Evolutionary conservation across 2,888 invertebrate species (phyloP).

Genomic region (Drosophila kambysellisi): DNA sequence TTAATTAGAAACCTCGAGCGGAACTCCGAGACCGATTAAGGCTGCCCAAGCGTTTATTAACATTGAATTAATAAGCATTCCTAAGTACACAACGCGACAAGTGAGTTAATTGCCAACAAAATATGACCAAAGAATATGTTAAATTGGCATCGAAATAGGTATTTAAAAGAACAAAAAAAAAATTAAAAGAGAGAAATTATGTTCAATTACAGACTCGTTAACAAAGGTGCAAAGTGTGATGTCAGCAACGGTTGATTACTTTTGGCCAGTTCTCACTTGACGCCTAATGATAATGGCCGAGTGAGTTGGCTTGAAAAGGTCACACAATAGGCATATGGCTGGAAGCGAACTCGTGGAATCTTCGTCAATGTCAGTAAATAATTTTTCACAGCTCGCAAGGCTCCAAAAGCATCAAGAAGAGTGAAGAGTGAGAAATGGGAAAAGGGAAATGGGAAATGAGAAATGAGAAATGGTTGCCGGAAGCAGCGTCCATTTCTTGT

Average conservation of each 20-base stretch:
- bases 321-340: slow-evolving; percentile 31
- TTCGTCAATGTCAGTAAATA: slow-evolving; percentile 58
- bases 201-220: neutral
- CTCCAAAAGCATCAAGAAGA: neutral
- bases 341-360: slow-evolving; percentile 20
- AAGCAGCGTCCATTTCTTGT: slow-evolving; percentile 20
- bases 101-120: neutral
- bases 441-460: neutral
- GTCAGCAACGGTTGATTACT: slow-evolving; percentile 13
- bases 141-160: neutral
- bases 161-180: neutral
- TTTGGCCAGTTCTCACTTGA: slow-evolving; percentile 2
- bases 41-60: neutral
- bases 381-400: slow-evolving; percentile 37
- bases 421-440: neutral
- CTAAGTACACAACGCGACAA: neutral
- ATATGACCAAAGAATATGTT: neutral
- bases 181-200: neutral
- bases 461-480: slow-evolving; percentile 40
- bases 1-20: neutral
- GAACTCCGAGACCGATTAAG: neutral
- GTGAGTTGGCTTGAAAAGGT: slow-evolving; percentile 4
- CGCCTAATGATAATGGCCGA: slow-evolving; percentile 8
- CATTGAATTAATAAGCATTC: neutral
- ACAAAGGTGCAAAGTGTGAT: slow-evolving; percentile 5